A percentile compares a stretch with the other conserved stretches of the same genome.
These are phyloP conservation scores for Linnaemya vulpina DNA, from an alignment of 2,888 invertebrate species.

Conservation along the genomic window DNA sequence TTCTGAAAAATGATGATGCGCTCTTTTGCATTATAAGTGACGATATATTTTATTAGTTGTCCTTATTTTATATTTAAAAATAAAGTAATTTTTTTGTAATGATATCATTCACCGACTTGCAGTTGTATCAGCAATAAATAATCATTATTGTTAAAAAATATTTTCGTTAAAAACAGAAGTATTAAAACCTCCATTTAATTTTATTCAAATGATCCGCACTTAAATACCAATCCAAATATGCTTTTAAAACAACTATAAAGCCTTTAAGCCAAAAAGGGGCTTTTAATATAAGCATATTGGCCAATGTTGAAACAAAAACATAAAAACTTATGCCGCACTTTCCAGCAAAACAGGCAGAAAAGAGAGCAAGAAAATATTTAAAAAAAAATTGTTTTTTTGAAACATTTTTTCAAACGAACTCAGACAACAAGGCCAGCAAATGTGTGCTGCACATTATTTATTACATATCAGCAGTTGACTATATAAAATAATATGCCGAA, in stretches of 20 bases:
- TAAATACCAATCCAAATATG: not conserved
- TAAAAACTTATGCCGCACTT: not conserved
- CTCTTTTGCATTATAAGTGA: too few species aligned
- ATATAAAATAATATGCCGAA: not conserved
- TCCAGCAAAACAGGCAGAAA: not conserved
- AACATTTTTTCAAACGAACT: not conserved
- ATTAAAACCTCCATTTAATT: not conserved
- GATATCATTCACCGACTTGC: too few species aligned
- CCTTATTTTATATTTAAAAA: too few species aligned
- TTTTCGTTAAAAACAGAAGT: not conserved
- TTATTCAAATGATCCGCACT: not conserved
- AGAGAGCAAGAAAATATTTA: not conserved
- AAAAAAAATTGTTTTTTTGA: not conserved
- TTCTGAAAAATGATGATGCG: too few species aligned
- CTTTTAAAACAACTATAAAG: not conserved
- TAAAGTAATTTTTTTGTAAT: too few species aligned
- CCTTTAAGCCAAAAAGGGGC: slow-evolving; percentile 31
- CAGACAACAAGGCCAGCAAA: slow-evolving; percentile 10
- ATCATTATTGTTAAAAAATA: not conserved
- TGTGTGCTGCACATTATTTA: slow-evolving; percentile 16
- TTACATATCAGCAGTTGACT: slow-evolving; percentile 13
- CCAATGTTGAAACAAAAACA: slow-evolving; percentile 10
- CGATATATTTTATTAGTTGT: too few species aligned
- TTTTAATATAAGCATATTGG: slow-evolving; percentile 7
- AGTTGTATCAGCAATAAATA: not conserved